These are phyloP conservation scores for Malacoctenus gilli DNA, from an alignment of 2,797 vertebrate genomes.

Conservation along the genomic window DNA sequence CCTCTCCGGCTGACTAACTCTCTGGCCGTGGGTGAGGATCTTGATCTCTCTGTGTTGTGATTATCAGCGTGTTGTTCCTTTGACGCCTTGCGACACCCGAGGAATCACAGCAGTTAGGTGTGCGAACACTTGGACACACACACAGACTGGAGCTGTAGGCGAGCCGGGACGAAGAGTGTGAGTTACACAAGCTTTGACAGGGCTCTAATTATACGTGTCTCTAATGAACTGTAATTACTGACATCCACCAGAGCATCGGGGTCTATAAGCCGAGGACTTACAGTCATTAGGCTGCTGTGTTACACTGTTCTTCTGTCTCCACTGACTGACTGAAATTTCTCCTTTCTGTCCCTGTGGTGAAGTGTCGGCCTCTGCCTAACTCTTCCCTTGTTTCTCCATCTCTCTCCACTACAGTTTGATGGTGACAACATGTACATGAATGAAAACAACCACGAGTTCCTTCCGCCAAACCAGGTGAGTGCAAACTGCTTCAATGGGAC, in stretches of 20 bases:
- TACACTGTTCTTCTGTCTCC: slow-evolving; percentile 47
- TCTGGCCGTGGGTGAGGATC: slow-evolving; percentile 1
- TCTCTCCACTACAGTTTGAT: slow-evolving; percentile 89
- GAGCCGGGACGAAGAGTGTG: slow-evolving; percentile 61
- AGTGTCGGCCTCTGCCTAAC: slow-evolving; percentile 33
- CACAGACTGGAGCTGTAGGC: slow-evolving; percentile 51
- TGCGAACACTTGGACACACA: slow-evolving; percentile 37
- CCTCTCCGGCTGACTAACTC: slow-evolving; percentile 25
- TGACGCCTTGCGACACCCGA: slow-evolving; percentile 50
- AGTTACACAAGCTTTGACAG: slow-evolving; percentile 77
- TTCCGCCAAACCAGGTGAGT: slow-evolving; percentile 93
- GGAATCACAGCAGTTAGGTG: slow-evolving; percentile 51
- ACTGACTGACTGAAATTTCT: slow-evolving; percentile 54
- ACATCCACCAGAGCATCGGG: slow-evolving; percentile 73
- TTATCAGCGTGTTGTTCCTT: slow-evolving; percentile 45
- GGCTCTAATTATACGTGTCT: slow-evolving; percentile 81
- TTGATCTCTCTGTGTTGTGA: slow-evolving; percentile 34
- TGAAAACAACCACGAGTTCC: slow-evolving; percentile 96
- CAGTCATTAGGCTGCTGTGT: slow-evolving; percentile 75
- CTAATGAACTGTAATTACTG: slow-evolving; percentile 86
- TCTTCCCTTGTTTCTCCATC: slow-evolving; percentile 39
- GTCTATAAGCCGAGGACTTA: slow-evolving; percentile 73
- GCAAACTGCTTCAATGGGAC: slow-evolving; percentile 29
- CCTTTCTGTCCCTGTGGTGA: slow-evolving; percentile 39
- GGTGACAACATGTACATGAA: slow-evolving; percentile 99